Base-by-base conservation (phyloP, 2,113 vertebrate genomes). In the Odocoileus hemionus region DNA sequence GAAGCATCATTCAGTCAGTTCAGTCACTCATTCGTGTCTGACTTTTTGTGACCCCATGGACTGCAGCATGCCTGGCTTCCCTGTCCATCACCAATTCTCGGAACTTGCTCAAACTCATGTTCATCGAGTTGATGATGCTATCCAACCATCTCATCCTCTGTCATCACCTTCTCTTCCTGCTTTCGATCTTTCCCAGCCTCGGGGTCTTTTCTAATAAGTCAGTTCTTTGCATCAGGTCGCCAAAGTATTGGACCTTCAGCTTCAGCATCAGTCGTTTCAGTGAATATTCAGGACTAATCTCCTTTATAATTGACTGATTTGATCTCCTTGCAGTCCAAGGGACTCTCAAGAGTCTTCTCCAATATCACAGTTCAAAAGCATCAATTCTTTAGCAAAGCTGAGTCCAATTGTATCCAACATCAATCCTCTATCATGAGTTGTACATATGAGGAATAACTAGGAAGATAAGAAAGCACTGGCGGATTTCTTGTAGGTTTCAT, bases 261-360 rank as follows among this genome's bases (percentile, higher is more conserved):
- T 61, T 61, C 30, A 33, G 3, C 30, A 64, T 64, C 14, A 33
- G 7, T 33, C 3, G 0, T 64, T 33, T 8, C 60, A 33, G 14
- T 33, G 14, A 64, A 64, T 30, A 64, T 33, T 33, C 28, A 64
- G 30, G 60, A 33, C 6, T 64, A 7, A 64, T 33, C 3, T 64
- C 30, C 30, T 64, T 64, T 33, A 33, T 30, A 15, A 33, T 64
- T 16, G 60, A 64, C 60, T 64, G 60, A 28, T 61, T 61, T 13
- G 60, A 16, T 33, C 14, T 61, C 60, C 14, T 61, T 61, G 30
- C 60, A 61, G 60, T 33, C 60, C 60, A 61, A 61, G 28, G 14
- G 60, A 61, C 28, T 61, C 13, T 61, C 28, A 61, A 16, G 13
- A 61, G 6, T 33, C 60, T 3, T 61, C 61, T 64, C 30, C 61